These are phyloP conservation scores for Caenorhabditis uteleia DNA, from an alignment of 2,888 invertebrate species.

Conservation along the genomic window DNA sequence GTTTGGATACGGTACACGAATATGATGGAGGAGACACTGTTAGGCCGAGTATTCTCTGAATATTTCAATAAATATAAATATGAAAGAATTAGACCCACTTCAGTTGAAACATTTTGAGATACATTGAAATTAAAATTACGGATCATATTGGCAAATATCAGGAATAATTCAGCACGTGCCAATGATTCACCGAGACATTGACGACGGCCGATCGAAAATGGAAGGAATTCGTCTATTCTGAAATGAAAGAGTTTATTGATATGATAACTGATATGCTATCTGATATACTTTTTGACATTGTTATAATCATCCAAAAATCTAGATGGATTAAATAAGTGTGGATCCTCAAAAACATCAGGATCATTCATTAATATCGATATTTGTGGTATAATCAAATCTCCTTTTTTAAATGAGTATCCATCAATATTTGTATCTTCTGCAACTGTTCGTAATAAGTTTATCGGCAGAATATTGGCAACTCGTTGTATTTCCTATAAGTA, in stretches of 20 bases:
- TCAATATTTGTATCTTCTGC: constrained; percentile 59
- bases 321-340: constrained; percentile 64
- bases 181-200: constrained; percentile 67
- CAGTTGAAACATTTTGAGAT: constrained; percentile 15
- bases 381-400: constrained; percentile 66
- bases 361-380: constrained; percentile 66
- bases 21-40: constrained; percentile 62
- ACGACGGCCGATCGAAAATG: constrained; percentile 65
- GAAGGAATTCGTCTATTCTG: constrained; percentile 59
- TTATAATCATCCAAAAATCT: constrained; percentile 65
- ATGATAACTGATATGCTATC: no score
- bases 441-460: constrained; percentile 63
- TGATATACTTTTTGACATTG: constrained; percentile 45
- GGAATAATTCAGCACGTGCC: constrained; percentile 64
- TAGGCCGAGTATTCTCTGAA: constrained; percentile 57
- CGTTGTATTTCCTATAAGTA: constrained; percentile 65
- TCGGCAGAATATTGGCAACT: constrained; percentile 69
- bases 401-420: constrained; percentile 61
- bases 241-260: no score
- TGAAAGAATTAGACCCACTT: constrained; percentile 5
- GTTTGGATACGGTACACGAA: constrained; percentile 17
- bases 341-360: constrained; percentile 59
- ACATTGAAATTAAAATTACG: constrained; percentile 53
- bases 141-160: constrained; percentile 64
- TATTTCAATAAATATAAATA: no score